Evolutionary conservation across 2,888 invertebrate species (phyloP).

Genomic region (Melieria crassipennis): DNA sequence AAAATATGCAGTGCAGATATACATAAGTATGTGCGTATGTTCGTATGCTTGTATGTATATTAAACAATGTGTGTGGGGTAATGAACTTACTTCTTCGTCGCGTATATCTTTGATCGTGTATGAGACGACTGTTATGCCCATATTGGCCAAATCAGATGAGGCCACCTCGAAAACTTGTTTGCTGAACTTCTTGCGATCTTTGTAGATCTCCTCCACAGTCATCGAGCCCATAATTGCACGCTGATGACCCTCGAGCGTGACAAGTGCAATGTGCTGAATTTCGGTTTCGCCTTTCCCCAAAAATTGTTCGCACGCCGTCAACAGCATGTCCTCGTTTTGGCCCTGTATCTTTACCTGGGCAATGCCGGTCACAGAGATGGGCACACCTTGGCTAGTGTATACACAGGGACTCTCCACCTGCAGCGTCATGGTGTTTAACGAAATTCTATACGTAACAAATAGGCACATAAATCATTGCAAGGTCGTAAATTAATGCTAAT

Average conservation of each 20-base stretch:
- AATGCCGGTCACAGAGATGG: constrained; percentile 96
- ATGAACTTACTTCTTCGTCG: constrained; percentile 86
- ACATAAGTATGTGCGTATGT: constrained; percentile 1
- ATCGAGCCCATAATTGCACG: constrained; percentile 96
- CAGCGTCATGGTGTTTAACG: constrained; percentile 96
- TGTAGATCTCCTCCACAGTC: constrained; percentile 97
- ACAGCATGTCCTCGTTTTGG: constrained; percentile 78
- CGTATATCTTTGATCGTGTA: constrained; percentile 94
- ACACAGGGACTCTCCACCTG: constrained; percentile 96
- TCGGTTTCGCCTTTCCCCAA: constrained; percentile 87
- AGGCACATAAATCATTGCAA: background rate
- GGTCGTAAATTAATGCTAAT: constrained; percentile 2
- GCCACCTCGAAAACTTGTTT: constrained; percentile 95
- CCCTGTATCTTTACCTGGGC: constrained; percentile 91
- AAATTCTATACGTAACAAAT: constrained; percentile 74
- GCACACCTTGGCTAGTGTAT: constrained; percentile 95
- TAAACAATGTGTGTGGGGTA: background rate
- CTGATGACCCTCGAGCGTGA: constrained; percentile 93
- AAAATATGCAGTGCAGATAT: constrained; percentile 3
- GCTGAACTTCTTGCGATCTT: constrained; percentile 94
- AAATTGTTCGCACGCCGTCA: constrained; percentile 93
- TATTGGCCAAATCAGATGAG: constrained; percentile 93
- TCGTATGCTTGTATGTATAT: background rate
- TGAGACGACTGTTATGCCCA: constrained; percentile 96
- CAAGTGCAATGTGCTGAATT: constrained; percentile 90